These are phyloP conservation scores for Aphaenogaster ashmeadi DNA, from an alignment of 1,140 invertebrate species.

Conservation along the genomic window DNA sequence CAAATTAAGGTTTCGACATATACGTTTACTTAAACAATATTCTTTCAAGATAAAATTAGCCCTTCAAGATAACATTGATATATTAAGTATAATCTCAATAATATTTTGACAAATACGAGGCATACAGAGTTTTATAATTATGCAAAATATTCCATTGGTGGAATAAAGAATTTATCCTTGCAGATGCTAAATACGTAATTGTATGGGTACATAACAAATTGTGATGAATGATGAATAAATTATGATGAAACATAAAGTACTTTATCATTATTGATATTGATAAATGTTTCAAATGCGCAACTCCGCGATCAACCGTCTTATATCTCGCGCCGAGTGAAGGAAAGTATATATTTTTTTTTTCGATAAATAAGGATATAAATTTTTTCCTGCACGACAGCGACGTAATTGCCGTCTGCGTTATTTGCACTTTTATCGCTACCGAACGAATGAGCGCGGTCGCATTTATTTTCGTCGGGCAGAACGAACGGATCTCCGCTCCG, in stretches of 20 bases:
- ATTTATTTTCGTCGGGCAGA: slow-evolving; percentile 1
- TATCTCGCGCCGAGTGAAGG: not conserved
- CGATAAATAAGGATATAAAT: slow-evolving; percentile 21
- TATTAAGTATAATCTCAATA: not conserved
- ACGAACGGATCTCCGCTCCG: slow-evolving; percentile 41
- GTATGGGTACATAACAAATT: not conserved
- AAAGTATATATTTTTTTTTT: not conserved
- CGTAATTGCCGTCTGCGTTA: slow-evolving; percentile 4
- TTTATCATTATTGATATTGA: not conserved
- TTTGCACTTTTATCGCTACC: slow-evolving; percentile 31
- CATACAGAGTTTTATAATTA: not conserved
- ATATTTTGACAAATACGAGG: not conserved
- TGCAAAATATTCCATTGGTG: not conserved
- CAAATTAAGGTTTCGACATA: not conserved
- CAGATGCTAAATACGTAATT: not conserved
- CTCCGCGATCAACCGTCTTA: not conserved
- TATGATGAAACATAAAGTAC: not conserved
- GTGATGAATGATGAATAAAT: too few species aligned
- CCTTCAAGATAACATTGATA: not conserved
- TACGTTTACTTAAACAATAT: not conserved
- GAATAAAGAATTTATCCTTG: not conserved
- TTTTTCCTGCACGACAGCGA: not conserved
- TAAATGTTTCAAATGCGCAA: not conserved
- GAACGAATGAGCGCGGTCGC: not conserved
- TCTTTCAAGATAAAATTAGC: not conserved